These are phyloP conservation scores for Python bivittatus DNA, from an alignment of 2,113 vertebrate genomes.

Conservation along the genomic window DNA sequence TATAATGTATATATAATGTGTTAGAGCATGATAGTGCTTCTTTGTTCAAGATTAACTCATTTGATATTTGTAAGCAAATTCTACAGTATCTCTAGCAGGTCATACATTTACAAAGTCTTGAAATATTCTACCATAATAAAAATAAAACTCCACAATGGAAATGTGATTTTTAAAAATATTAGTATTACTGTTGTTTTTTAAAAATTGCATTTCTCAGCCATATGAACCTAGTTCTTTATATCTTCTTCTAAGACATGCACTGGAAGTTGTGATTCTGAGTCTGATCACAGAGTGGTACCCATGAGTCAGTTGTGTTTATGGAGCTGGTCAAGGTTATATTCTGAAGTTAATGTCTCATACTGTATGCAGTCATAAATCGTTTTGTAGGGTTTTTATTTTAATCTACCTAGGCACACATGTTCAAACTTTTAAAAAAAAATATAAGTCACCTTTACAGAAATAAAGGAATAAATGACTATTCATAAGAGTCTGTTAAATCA, in stretches of 20 bases:
- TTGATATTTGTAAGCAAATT: too few species aligned
- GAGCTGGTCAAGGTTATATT: constrained; percentile 30
- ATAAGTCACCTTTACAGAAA: constrained; percentile 45
- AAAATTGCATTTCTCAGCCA: neutral
- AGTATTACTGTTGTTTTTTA: too few species aligned
- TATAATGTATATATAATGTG: too few species aligned
- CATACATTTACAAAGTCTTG: neutral
- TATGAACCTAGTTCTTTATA: neutral
- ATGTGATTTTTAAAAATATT: too few species aligned
- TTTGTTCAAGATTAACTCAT: too few species aligned
- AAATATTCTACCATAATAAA: neutral
- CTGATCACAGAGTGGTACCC: neutral
- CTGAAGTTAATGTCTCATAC: constrained; percentile 29
- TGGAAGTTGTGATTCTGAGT: neutral
- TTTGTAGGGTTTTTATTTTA: constrained; percentile 6
- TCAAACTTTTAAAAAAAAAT: constrained; percentile 24
- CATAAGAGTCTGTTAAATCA: neutral
- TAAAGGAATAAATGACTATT: neutral
- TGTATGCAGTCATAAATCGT: constrained; percentile 44
- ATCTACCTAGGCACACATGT: constrained; percentile 4
- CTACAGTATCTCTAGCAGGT: neutral
- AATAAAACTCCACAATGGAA: neutral
- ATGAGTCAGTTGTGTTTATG: constrained; percentile 41
- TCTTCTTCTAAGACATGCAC: constrained; percentile 6
- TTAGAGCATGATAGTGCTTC: too few species aligned